Evolutionary conservation across 2,888 invertebrate species (phyloP).

Genomic region (Microctonus brassicae): DNA sequence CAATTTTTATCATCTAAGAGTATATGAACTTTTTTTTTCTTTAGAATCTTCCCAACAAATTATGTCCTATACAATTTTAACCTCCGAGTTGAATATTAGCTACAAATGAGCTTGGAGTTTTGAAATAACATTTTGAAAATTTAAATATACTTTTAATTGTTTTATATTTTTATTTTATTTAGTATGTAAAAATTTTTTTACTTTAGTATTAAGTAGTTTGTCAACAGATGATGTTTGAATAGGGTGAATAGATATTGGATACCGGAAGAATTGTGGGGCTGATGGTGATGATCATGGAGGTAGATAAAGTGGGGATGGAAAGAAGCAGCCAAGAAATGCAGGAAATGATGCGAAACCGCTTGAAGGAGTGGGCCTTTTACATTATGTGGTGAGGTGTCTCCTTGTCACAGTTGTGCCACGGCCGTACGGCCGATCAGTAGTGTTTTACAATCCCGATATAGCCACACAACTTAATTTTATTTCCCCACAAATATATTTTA

Average conservation of each 20-base stretch:
- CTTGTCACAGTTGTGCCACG: constrained; percentile 52
- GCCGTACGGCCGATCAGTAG: constrained; percentile 49
- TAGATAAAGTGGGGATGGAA: constrained; percentile 1
- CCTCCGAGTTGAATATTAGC: no score
- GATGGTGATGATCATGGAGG: not conserved
- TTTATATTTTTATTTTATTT: no score
- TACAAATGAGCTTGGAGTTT: no score
- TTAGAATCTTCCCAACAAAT: no score
- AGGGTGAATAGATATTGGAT: constrained; percentile 24
- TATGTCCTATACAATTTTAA: no score
- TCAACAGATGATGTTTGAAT: not conserved
- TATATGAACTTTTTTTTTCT: no score
- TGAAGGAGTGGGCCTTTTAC: constrained; percentile 39
- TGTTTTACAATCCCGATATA: constrained; percentile 14
- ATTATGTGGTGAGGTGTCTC: constrained; percentile 32
- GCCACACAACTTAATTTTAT: constrained; percentile 7
- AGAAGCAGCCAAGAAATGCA: constrained; percentile 23
- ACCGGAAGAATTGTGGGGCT: constrained; percentile 27
- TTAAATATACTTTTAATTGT: no score
- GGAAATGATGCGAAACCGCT: constrained; percentile 23
- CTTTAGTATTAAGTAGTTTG: not conserved
- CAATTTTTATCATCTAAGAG: no score
- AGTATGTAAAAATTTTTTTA: no score
- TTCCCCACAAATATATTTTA: not conserved
- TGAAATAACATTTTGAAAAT: no score